These are phyloP conservation scores for Phocoena sinus DNA, from an alignment of 2,113 vertebrate species.

Conservation along the genomic window DNA sequence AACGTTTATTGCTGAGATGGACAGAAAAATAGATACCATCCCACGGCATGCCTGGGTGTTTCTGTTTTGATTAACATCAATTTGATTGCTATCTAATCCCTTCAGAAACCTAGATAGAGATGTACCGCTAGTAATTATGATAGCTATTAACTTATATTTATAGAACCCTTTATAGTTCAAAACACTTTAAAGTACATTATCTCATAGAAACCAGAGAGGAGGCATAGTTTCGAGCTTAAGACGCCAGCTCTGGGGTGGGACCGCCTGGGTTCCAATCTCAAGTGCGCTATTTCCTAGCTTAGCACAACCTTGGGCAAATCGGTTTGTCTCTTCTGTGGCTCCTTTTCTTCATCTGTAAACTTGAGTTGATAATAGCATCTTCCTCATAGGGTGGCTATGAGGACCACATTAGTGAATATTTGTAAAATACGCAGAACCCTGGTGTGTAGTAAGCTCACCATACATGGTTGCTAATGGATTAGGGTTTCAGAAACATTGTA, in stretches of 20 bases:
- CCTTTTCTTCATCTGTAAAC: neutral
- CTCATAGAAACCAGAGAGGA: constrained; percentile 24
- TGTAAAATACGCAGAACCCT: neutral
- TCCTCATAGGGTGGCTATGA: neutral
- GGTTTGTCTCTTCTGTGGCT: neutral
- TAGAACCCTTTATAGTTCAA: constrained; percentile 5
- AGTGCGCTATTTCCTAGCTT: neutral
- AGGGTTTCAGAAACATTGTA: neutral
- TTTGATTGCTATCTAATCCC: constrained; percentile 20
- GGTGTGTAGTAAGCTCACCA: no score
- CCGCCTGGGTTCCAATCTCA: neutral
- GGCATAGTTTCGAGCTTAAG: neutral
- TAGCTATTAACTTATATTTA: constrained; percentile 47
- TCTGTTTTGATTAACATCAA: constrained; percentile 41
- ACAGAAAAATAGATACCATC: constrained; percentile 48
- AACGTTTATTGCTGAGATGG: neutral
- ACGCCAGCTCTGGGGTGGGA: neutral
- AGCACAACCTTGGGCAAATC: neutral
- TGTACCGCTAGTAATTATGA: constrained; percentile 19
- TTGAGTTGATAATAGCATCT: neutral
- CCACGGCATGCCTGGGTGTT: neutral
- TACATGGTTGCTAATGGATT: neutral
- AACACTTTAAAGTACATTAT: neutral
- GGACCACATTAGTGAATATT: neutral
- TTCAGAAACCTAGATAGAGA: constrained; percentile 41